phyloP scores from a whole-genome alignment of 2,888 invertebrate species.

The Aleiodes testaceus region DNA sequence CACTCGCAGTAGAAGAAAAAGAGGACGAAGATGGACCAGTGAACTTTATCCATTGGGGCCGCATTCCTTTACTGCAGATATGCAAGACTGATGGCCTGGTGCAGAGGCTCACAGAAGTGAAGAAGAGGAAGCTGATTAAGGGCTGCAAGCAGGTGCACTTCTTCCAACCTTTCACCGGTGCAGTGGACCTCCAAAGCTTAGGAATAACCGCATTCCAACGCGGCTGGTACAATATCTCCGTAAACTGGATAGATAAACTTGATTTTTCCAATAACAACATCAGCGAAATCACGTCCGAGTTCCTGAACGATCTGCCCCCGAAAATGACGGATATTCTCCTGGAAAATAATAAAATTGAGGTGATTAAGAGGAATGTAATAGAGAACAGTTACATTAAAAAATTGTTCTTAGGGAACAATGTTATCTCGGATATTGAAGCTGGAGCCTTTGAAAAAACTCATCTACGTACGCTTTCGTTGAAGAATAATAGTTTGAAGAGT shows the following conservation, averaged over 20 bases:
- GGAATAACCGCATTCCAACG: conserved; percentile 57
- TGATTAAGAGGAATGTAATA: conserved; percentile 53
- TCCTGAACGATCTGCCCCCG: conserved; percentile 59
- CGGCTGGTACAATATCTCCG: conserved; percentile 59
- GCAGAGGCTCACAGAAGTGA: neutral
- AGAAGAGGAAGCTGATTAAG: too few species aligned
- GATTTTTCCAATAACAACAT: conserved; percentile 59
- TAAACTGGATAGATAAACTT: conserved; percentile 48
- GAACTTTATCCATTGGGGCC: too few species aligned
- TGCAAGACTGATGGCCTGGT: too few species aligned
- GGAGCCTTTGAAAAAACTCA: conserved; percentile 68
- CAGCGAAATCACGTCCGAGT: conserved; percentile 57
- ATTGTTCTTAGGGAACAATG: conserved; percentile 68
- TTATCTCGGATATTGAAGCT: conserved; percentile 66
- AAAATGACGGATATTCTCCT: conserved; percentile 54
- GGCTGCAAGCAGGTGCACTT: too few species aligned
- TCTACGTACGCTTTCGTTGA: conserved; percentile 51
- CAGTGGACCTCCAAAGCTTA: conserved; percentile 48
- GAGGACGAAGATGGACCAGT: too few species aligned
- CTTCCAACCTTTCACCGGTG: neutral
- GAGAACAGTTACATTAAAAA: conserved; percentile 63
- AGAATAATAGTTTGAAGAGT: conserved; percentile 52
- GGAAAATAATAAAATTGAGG: conserved; percentile 51
- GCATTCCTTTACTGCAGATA: too few species aligned
- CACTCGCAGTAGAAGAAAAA: too few species aligned